These are phyloP conservation scores for Noctilio leporinus DNA, from an alignment of 2,113 vertebrate genomes.

Conservation along the genomic window DNA sequence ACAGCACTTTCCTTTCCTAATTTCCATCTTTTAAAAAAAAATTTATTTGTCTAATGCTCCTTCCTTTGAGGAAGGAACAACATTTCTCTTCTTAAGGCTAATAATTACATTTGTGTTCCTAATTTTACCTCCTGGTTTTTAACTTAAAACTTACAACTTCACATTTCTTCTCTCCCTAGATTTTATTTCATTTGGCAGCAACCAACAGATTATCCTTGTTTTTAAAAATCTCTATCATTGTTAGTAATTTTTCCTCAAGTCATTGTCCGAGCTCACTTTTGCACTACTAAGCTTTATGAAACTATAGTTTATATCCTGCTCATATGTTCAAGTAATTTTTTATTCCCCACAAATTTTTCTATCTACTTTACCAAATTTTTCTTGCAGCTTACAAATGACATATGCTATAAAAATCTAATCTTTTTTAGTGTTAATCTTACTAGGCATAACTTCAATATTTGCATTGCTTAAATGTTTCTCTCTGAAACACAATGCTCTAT, in stretches of 20 bases:
- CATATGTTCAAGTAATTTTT: neutral
- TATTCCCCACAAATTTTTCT: neutral
- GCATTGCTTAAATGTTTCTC: neutral
- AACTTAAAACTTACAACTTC: neutral
- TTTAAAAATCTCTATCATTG: neutral
- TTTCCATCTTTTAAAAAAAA: neutral
- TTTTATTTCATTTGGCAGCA: slow-evolving; percentile 7
- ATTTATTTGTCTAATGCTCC: neutral
- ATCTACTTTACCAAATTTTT: neutral
- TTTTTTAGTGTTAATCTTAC: neutral
- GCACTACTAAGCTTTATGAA: neutral
- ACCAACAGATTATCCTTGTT: neutral
- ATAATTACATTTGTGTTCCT: neutral
- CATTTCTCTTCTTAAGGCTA: neutral
- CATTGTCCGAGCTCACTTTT: neutral
- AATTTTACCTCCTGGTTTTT: neutral
- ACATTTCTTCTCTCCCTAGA: neutral
- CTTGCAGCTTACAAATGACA: neutral
- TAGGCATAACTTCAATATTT: neutral
- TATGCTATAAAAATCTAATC: neutral
- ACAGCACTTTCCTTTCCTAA: neutral
- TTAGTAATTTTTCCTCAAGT: neutral
- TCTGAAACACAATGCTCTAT: neutral
- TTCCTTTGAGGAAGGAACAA: neutral
- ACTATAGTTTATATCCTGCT: neutral